phyloP scores from a whole-genome alignment of 1,140 invertebrate species.

The Pogonomyrmex californicus region DNA sequence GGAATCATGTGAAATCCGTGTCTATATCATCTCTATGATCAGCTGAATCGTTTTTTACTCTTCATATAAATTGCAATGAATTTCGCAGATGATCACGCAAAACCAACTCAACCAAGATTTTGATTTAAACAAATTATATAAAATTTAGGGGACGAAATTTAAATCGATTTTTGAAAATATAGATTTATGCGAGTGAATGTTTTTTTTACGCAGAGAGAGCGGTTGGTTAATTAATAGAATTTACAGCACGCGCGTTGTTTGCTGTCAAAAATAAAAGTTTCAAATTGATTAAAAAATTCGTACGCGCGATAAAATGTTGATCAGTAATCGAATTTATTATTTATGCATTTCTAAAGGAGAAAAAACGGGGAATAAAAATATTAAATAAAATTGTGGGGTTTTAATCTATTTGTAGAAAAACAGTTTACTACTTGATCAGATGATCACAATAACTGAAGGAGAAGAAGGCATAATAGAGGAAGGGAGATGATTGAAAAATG shows the following conservation, averaged over 20 bases:
- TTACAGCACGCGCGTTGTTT: background rate
- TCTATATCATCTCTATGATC: slow-evolving; percentile 21
- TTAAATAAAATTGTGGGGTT: background rate
- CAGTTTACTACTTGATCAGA: slow-evolving; percentile 20
- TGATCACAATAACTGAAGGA: slow-evolving; percentile 29
- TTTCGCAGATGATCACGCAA: background rate
- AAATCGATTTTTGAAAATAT: background rate
- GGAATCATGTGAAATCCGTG: background rate
- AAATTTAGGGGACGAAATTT: background rate
- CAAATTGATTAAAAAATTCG: background rate
- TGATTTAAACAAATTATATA: background rate
- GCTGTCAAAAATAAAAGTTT: background rate
- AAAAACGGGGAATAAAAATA: background rate
- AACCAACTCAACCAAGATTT: background rate
- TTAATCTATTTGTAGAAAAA: background rate
- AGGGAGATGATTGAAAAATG: slow-evolving; percentile 53
- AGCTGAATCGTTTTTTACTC: background rate
- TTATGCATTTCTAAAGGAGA: background rate
- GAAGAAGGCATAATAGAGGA: background rate
- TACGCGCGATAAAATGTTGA: background rate
- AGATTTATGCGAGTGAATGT: background rate
- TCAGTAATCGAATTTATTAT: background rate
- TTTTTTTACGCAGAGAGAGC: background rate
- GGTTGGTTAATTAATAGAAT: background rate
- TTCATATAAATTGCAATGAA: background rate